Percentiles rank a stretch among this genome's conserved stretches.
Conservation (phyloP, 2,113 vertebrate species). For the Carettochelys insculpta region DNA sequence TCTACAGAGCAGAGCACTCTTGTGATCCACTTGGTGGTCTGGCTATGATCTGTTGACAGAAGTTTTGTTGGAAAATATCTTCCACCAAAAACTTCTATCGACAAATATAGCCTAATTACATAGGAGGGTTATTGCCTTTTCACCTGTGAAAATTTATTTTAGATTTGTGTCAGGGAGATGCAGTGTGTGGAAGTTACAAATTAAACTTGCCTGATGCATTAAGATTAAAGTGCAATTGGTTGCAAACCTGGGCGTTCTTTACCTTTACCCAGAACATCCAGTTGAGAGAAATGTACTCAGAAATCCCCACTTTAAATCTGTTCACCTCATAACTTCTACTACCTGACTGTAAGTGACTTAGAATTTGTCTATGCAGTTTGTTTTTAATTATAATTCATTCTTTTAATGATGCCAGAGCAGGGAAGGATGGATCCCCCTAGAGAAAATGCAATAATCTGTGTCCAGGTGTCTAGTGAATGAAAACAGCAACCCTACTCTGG, state of each 20-base stretch:
- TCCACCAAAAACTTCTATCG: no score
- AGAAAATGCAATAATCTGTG: neutral
- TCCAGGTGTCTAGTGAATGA: neutral
- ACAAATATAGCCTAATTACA: no score
- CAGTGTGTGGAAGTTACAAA: neutral
- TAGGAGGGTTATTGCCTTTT: slow-evolving; percentile 5
- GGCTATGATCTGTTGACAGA: no score
- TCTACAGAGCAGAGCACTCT: no score
- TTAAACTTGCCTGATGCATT: neutral
- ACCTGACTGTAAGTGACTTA: neutral
- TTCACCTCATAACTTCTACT: neutral
- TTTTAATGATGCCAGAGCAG: neutral
- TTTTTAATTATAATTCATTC: neutral
- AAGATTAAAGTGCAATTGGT: neutral
- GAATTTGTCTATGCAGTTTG: neutral
- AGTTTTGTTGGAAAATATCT: no score
- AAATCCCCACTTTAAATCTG: fast-evolving
- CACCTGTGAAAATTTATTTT: neutral
- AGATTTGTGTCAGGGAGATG: slow-evolving; percentile 11
- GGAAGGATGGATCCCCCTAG: neutral
- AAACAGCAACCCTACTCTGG: neutral
- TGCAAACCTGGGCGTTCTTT: neutral
- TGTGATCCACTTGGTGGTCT: no score
- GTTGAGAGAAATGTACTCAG: neutral
- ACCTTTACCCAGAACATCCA: neutral